phyloP scores from a whole-genome alignment of 2,113 vertebrate genomes.

The Microtus oregoni region DNA sequence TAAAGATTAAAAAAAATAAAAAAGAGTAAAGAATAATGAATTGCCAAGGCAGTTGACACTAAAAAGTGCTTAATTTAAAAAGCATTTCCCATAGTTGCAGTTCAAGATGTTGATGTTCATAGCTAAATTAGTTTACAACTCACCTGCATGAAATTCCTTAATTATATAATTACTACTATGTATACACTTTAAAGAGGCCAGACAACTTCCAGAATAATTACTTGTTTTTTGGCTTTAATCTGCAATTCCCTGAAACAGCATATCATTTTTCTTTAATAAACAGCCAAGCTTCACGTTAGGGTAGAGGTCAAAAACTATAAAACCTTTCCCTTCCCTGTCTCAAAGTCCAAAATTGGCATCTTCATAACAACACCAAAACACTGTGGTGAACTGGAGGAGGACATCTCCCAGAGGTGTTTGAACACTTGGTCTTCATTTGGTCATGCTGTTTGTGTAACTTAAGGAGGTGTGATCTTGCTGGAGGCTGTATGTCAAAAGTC shows the following conservation, averaged over 20 bases:
- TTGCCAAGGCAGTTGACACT: constrained; percentile 10
- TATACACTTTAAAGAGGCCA: constrained; percentile 57
- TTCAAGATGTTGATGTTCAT: constrained; percentile 59
- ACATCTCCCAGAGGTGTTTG: background rate
- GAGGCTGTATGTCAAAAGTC: background rate
- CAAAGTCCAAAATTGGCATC: background rate
- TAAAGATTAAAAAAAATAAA: constrained; percentile 21
- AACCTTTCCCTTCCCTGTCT: background rate
- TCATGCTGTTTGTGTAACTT: background rate
- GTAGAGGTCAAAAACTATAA: background rate
- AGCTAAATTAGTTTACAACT: constrained; percentile 74
- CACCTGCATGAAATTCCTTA: constrained; percentile 64
- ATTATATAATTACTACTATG: constrained; percentile 60
- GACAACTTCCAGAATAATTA: constrained; percentile 51
- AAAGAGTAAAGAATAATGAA: constrained; percentile 45
- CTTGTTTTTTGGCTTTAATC: constrained; percentile 41
- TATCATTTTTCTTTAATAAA: constrained; percentile 52
- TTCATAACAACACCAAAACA: background rate
- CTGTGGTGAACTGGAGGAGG: background rate
- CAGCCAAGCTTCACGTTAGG: background rate
- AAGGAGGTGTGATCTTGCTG: background rate
- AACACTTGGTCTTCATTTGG: background rate
- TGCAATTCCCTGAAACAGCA: constrained; percentile 43
- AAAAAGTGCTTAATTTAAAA: constrained; percentile 69
- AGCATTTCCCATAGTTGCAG: constrained; percentile 36